These are phyloP conservation scores for Ceratina calcarata DNA, from an alignment of 1,140 invertebrate species.

Conservation along the genomic window DNA sequence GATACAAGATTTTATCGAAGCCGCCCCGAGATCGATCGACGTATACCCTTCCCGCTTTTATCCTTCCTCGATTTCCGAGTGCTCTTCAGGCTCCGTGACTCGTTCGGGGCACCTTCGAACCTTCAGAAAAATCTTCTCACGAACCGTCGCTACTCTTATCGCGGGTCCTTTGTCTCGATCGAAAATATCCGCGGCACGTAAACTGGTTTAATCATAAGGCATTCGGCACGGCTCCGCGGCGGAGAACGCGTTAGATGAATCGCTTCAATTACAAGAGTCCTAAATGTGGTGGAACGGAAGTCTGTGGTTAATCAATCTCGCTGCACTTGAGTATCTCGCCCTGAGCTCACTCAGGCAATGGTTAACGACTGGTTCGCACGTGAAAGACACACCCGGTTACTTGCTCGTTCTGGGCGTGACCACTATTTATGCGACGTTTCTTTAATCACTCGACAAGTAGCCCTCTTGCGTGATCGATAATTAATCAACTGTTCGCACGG, in stretches of 20 bases:
- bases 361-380: slow-evolving; percentile 42
- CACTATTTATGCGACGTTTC: slow-evolving; percentile 41
- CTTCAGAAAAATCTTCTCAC: slow-evolving; percentile 1
- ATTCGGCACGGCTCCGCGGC: not conserved
- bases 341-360: not conserved
- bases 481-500: slow-evolving; percentile 8
- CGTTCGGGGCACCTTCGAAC: not conserved
- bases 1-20: slow-evolving; percentile 28
- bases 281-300: slow-evolving; percentile 1
- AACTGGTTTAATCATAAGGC: not conserved
- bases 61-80: not conserved
- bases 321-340: not conserved
- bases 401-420: slow-evolving; percentile 30
- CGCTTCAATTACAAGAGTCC: too few relatives aligned
- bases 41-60: not conserved
- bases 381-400: slow-evolving; percentile 47
- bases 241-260: too few relatives aligned
- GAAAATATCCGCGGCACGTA: not conserved
- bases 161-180: not conserved
- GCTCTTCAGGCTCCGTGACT: not conserved
- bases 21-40: slow-evolving; percentile 4
- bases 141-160: not conserved
- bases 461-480: not conserved
- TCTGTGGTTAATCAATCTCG: slow-evolving; percentile 9
- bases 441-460: slow-evolving; percentile 21